These are phyloP conservation scores for Himalopsyche phryganea DNA, from an alignment of 1,140 invertebrate genomes.

Conservation along the genomic window DNA sequence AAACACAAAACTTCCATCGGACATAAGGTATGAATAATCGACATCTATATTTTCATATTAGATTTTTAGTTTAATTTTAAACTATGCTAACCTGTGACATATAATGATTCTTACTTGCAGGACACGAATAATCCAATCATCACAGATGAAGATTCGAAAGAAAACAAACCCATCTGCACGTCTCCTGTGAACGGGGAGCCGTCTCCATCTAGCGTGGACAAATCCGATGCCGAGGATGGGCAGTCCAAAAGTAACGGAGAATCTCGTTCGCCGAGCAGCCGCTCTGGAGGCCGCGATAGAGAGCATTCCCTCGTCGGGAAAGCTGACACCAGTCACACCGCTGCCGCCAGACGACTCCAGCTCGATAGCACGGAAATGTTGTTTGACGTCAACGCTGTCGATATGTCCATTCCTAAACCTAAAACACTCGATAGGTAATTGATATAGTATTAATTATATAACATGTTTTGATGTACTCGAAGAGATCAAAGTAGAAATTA, in stretches of 20 bases:
- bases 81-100: too few relatives aligned
- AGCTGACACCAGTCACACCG: neutral
- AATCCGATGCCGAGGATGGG: conserved; percentile 39
- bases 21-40: conserved; percentile 43
- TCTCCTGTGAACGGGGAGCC: conserved; percentile 41
- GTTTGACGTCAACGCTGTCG: conserved; percentile 26
- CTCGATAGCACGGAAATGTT: conserved; percentile 26
- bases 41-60: too few relatives aligned
- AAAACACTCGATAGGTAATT: conserved; percentile 14
- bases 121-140: conserved; percentile 40
- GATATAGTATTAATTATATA: too few relatives aligned
- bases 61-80: too few relatives aligned
- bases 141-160: conserved; percentile 54
- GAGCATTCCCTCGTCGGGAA: neutral
- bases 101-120: conserved; percentile 36
- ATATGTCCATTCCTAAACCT: conserved; percentile 14
- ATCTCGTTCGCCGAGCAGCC: conserved; percentile 36
- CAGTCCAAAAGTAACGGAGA: conserved; percentile 39
- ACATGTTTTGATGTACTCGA: neutral
- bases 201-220: conserved; percentile 35
- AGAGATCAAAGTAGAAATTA: too few relatives aligned
- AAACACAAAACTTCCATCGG: conserved; percentile 39
- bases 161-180: conserved; percentile 51
- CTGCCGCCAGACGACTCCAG: conserved; percentile 13
- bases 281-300: conserved; percentile 32